A percentile compares a stretch with the other conserved stretches of the same genome.
Conservation (phyloP, 2,797 vertebrate genomes). For the Fistularia commersonii region DNA sequence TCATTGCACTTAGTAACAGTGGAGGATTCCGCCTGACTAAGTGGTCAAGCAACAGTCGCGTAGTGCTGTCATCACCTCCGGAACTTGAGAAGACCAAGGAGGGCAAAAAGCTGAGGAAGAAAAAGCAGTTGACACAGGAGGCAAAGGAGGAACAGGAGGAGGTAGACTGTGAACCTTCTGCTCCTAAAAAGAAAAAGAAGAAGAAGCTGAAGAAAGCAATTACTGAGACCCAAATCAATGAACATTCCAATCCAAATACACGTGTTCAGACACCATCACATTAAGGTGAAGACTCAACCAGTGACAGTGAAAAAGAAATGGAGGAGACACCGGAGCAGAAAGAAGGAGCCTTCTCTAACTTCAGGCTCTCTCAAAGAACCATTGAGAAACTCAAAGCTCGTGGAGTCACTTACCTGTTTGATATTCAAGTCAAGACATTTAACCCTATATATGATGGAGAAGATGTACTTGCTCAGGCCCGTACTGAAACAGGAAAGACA, state of each 20-base stretch:
- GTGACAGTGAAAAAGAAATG: conserved; percentile 65
- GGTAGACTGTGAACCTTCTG: conserved; percentile 67
- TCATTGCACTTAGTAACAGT: too few relatives aligned
- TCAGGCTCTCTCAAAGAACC: conserved; percentile 84
- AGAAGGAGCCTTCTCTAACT: conserved; percentile 92
- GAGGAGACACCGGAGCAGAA: conserved; percentile 79
- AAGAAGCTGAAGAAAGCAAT: conserved; percentile 50
- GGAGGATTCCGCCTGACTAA: too few relatives aligned
- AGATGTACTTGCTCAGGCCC: conserved; percentile 91
- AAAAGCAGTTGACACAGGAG: conserved; percentile 18
- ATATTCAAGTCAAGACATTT: conserved; percentile 92
- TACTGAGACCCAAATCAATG: conserved; percentile 42
- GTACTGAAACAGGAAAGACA: conserved; percentile 96
- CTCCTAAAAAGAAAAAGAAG: conserved; percentile 75
- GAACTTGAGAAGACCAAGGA: conserved; percentile 69
- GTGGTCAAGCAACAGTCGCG: too few relatives aligned
- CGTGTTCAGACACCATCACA: conserved; percentile 47
- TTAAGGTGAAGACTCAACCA: conserved; percentile 64
- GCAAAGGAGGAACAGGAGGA: conserved; percentile 41
- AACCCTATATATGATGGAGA: conserved; percentile 86
- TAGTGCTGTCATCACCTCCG: too few relatives aligned
- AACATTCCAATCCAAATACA: conserved; percentile 56
- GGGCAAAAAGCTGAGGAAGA: conserved; percentile 66
- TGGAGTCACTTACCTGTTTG: conserved; percentile 89
- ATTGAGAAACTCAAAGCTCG: conserved; percentile 87